Base-by-base conservation (phyloP, 2,888 invertebrate species). In the Epirrhoe alternata region DNA sequence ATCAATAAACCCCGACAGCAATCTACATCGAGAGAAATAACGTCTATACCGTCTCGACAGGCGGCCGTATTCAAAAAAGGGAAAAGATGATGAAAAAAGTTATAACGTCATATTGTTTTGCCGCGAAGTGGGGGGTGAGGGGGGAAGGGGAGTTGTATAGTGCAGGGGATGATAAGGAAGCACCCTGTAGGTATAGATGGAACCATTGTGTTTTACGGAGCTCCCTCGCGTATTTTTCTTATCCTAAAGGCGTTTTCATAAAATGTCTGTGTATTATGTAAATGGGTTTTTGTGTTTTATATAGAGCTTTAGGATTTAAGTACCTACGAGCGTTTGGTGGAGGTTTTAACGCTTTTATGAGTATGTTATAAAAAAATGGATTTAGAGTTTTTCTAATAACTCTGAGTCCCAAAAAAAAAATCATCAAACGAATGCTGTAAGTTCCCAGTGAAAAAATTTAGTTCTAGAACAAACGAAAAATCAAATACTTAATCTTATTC, bases 81-180 rank as follows among this genome's bases (percentile, higher is more conserved):
- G 86, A 85, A 89, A 88, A 88, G 90, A 88, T 69, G 70, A 88
- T 86, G 87, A 86, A 89, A 90, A 92, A 93, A 90, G 89, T 90
- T 90, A 90, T 93, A 92, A 90, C 92, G 91, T 92, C 92, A 93
- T 92, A 93, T 93, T 93, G 92, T 93, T 92, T 93, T 92, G 90
- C 91, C 87, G 85, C 89, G 87, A 86, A 86, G 86, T 83, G 87
- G 81, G 77, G 81, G 81, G 80, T 79, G 74, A 52, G 56, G 73
- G 77, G 76, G 77, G 76, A 66, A 66, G 77, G 83, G 85, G 86
- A 83, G 83, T 82, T 84, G 86, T 89, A 87, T 90, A 91, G 90
- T 90, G 89, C 85, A 76, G 84, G 87, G 88, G 86, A 77, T 86
- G 90, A 91, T 91, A 89, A 89, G 89, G 87, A 86, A 81, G 83